Conservation (phyloP, 2,888 invertebrate genomes). For the Brachypalpus laphriformis region DNA sequence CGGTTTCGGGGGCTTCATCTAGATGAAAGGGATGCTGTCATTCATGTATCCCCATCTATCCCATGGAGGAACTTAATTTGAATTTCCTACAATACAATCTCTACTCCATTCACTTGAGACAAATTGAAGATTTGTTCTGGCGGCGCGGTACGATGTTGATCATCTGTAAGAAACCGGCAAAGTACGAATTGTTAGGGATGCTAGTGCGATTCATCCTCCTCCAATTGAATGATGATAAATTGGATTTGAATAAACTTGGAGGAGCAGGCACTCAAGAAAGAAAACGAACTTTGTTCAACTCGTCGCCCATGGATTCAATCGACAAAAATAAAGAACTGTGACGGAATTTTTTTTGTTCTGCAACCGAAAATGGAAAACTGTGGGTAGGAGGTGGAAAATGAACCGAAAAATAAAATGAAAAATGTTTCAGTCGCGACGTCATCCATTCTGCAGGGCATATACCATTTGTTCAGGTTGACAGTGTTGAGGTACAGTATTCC, state of each 20-base stretch:
- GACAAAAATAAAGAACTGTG: conserved; percentile 49
- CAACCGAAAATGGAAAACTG: background rate
- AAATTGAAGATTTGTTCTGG: conserved; percentile 67
- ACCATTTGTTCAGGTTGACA: conserved; percentile 14
- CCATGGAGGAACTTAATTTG: conserved; percentile 38
- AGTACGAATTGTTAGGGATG: conserved; percentile 12
- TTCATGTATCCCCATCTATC: conserved; percentile 11
- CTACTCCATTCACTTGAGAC: conserved; percentile 67
- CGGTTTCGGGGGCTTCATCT: conserved; percentile 10
- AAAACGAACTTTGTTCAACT: conserved; percentile 42
- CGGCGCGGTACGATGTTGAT: background rate
- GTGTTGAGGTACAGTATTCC: background rate
- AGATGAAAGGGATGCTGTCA: conserved; percentile 48
- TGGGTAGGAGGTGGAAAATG: conserved; percentile 7
- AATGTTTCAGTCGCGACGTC: conserved; percentile 51
- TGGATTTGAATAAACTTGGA: conserved; percentile 67
- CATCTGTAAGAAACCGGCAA: conserved; percentile 20
- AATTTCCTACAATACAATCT: conserved; percentile 27
- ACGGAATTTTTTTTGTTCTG: conserved; percentile 28
- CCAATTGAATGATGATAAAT: conserved; percentile 68
- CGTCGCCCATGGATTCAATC: conserved; percentile 30
- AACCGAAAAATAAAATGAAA: conserved; percentile 61
- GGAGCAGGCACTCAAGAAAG: conserved; percentile 28
- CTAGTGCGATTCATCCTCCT: conserved; percentile 46
- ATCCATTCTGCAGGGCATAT: conserved; percentile 28